Conservation (phyloP, 2,113 vertebrate species). For the Anolis sagrei region DNA sequence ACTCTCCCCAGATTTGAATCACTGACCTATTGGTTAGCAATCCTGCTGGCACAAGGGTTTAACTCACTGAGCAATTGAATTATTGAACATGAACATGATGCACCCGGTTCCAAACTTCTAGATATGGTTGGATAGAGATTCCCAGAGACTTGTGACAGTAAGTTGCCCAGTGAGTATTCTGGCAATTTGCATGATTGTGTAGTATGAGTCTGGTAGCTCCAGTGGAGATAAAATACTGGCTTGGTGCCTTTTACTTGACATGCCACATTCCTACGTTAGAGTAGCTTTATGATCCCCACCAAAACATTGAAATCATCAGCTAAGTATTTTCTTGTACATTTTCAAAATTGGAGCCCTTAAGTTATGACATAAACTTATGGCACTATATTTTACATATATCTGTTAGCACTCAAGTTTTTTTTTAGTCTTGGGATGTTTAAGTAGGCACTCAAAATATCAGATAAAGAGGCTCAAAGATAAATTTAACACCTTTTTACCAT, state of each 20-base stretch:
- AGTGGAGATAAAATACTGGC: background rate
- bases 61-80: too few relatives aligned
- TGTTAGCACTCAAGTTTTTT: background rate
- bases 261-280: background rate
- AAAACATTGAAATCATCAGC: background rate
- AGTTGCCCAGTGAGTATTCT: background rate
- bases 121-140: background rate
- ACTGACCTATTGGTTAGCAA: too few relatives aligned
- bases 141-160: background rate
- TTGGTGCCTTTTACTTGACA: background rate
- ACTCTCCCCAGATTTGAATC: too few relatives aligned
- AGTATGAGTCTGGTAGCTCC: background rate
- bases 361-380: background rate
- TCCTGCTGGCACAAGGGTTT: too few relatives aligned
- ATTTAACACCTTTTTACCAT: background rate
- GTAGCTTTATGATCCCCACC: accelerated
- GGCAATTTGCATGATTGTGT: background rate
- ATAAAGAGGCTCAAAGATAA: background rate
- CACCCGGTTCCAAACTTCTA: background rate
- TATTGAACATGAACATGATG: background rate
- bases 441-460: background rate
- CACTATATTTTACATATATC: constrained; percentile 16
- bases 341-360: background rate
- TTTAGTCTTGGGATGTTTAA: background rate
- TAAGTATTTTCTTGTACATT: background rate